Conservation (phyloP, 2,113 vertebrate genomes). For the Apteryx mantelli region DNA sequence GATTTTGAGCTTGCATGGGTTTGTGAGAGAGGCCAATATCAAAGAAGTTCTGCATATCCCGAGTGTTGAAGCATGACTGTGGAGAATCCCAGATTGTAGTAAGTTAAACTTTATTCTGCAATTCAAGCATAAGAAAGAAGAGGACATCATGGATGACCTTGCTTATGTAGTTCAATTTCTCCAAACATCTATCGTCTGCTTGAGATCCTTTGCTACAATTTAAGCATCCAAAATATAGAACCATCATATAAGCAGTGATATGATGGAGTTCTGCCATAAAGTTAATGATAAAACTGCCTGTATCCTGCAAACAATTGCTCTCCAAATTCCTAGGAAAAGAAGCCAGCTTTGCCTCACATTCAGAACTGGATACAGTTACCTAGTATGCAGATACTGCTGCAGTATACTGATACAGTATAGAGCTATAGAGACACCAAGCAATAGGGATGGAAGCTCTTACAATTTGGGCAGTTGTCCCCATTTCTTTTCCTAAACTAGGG, state of each 20-base stretch:
- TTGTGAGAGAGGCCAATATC: background rate
- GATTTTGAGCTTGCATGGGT: background rate
- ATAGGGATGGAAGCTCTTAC: background rate
- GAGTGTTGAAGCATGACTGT: background rate
- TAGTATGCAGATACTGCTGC: background rate
- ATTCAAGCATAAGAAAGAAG: background rate
- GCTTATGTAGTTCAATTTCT: background rate
- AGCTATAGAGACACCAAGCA: background rate
- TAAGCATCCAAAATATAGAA: background rate
- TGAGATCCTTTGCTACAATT: background rate
- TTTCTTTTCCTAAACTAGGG: background rate
- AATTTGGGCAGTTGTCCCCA: background rate
- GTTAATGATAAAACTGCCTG: background rate
- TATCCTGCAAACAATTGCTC: background rate
- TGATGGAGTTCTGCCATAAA: background rate
- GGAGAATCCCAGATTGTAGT: background rate
- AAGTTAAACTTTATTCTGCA: background rate
- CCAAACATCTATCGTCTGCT: background rate
- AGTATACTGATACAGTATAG: background rate
- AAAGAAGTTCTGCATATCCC: background rate
- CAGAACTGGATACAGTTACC: background rate
- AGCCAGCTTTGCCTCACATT: background rate
- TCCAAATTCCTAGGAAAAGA: background rate
- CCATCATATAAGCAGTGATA: background rate
- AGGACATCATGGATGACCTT: background rate